phyloP scores from a whole-genome alignment of 2,113 vertebrate genomes.

The Rhinopomastus cyanomelas region DNA sequence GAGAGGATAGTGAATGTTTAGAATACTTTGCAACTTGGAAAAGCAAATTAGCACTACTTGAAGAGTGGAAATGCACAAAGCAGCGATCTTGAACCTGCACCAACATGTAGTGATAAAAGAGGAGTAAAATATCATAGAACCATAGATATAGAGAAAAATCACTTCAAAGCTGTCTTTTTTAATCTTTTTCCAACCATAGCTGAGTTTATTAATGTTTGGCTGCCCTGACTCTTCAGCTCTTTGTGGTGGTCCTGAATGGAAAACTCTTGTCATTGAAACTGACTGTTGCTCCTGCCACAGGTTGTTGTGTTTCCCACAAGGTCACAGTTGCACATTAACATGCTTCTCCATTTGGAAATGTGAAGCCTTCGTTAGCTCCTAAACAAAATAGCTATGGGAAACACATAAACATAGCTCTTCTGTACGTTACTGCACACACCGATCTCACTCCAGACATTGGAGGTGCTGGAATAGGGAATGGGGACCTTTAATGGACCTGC shows the following conservation, averaged over 20 bases:
- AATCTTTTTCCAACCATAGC: neutral
- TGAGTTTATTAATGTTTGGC: neutral
- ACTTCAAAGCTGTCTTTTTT: neutral
- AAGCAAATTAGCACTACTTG: slow-evolving; percentile 20
- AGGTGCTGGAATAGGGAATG: neutral
- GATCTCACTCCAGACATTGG: neutral
- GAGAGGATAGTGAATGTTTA: slow-evolving; percentile 57
- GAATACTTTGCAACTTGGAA: slow-evolving; percentile 18
- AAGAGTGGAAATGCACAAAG: slow-evolving; percentile 28
- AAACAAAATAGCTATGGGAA: neutral
- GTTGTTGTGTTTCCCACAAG: neutral
- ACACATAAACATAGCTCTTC: neutral
- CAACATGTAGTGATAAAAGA: too few species aligned
- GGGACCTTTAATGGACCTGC: neutral
- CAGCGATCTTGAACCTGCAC: neutral
- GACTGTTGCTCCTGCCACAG: neutral
- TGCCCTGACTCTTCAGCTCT: neutral
- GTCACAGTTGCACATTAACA: neutral
- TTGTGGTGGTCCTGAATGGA: neutral
- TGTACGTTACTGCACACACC: neutral
- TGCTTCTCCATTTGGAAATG: neutral
- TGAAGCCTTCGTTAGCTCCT: slow-evolving; percentile 7
- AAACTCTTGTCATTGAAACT: neutral
- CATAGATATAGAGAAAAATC: neutral
- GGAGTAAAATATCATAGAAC: neutral